Evolutionary conservation across 2,888 invertebrate species (phyloP), one percentile per base, ranked within the genome.

Genomic region (Chloroclystis v-ata): DNA sequence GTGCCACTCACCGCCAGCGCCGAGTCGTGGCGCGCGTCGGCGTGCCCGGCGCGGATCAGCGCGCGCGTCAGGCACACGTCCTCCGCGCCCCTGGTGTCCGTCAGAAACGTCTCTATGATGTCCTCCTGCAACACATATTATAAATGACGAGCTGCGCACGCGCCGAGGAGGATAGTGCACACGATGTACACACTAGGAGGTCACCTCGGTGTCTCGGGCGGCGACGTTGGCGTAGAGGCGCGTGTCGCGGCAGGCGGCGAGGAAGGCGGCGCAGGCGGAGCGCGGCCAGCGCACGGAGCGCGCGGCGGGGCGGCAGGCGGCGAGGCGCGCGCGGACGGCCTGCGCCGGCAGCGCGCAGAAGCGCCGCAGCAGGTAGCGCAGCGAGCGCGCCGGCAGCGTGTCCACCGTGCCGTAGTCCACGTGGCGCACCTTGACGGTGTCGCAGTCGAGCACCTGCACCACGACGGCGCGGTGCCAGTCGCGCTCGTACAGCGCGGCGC

Each of bases 391-490:
- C 69, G 37, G 2, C 59, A 76, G 78, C 45, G 64, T 61, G 49
- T 78, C 78, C 66, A 90, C 84, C 35, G 90, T 90, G 64, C 90
- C 91, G 75, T 89, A 90, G 80, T 91, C 91, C 57, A 90, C 75
- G 74, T 88, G 90, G 80, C 10, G 72, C 75, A 86, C 89, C 75
- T 84, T 86, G 54, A 89, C 84, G n/a, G 73, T 76, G 53, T 81
- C 75, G 53, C 65, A 54, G 64, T 82, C 81, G 40, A 82, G n/a
- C 3, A 78, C 1, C 58, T 75, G 65, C 43, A 89, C 82, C 65
- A 90, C 79, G 61, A 88, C 62, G 30, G 86, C 76, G 61, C 90
- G 84, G 60, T 90, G 90, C 78, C 87, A 90, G 75, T 89, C 89
- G 26, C 63, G 58, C 45, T 74, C 79, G 77, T 76, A 89, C 43